Conservation (phyloP, 2,797 vertebrate species). For the Numenius phaeopus region DNA sequence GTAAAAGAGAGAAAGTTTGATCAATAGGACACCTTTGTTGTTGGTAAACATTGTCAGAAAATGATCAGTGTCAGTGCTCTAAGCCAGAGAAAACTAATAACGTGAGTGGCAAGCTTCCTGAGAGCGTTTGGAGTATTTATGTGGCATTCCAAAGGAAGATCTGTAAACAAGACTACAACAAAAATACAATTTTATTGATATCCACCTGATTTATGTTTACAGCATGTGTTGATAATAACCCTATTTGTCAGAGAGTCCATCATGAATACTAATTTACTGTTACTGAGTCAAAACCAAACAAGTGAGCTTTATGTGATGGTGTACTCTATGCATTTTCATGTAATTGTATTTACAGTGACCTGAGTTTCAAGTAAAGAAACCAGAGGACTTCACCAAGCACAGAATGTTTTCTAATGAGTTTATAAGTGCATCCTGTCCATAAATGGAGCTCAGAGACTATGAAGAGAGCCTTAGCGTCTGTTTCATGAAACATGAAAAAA, state of each 20-base stretch:
- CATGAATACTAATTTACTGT: constrained; percentile 79
- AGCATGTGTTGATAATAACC: constrained; percentile 80
- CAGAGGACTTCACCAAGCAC: background rate
- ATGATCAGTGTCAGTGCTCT: constrained; percentile 75
- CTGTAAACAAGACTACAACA: constrained; percentile 80
- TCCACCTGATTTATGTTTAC: constrained; percentile 83
- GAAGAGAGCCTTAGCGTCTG: background rate
- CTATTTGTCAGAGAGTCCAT: constrained; percentile 78
- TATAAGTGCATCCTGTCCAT: background rate
- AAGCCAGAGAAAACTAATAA: constrained; percentile 80
- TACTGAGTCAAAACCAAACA: constrained; percentile 67
- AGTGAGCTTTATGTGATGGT: constrained; percentile 61
- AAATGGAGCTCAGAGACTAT: background rate
- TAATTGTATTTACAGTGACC: background rate
- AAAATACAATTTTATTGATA: constrained; percentile 83
- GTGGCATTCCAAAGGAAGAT: constrained; percentile 75
- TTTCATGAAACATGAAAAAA: constrained; percentile 11
- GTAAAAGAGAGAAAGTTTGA: constrained; percentile 74
- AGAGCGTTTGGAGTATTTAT: constrained; percentile 77
- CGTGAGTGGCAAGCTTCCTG: constrained; percentile 78
- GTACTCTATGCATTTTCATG: constrained; percentile 42
- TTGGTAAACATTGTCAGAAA: constrained; percentile 79
- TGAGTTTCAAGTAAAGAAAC: background rate
- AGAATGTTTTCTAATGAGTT: constrained; percentile 18
- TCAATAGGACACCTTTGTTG: constrained; percentile 80